phyloP scores from a whole-genome alignment of 2,888 invertebrate species.

The Tenthredo livida region DNA sequence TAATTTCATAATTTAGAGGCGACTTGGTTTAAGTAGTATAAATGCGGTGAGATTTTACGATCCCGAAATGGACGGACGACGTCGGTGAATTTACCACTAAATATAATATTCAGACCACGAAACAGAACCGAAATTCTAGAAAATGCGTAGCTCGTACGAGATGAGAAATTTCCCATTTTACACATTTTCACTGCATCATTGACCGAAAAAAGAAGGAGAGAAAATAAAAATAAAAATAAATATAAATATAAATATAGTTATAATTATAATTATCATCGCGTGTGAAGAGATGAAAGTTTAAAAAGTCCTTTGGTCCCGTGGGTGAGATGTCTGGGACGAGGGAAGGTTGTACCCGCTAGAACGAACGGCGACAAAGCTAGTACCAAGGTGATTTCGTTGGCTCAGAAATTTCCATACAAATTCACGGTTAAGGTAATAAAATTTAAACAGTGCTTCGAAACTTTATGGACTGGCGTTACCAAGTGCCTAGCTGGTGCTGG shows the following conservation, averaged over 20 bases:
- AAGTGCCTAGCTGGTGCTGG: slow-evolving; percentile 17
- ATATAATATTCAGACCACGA: background rate
- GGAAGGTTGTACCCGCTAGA: background rate
- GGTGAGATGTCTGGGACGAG: slow-evolving; percentile 1
- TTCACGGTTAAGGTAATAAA: slow-evolving; percentile 71
- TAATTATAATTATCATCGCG: background rate
- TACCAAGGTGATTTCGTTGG: slow-evolving; percentile 12
- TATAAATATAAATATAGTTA: background rate
- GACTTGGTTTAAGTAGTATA: slow-evolving; percentile 51
- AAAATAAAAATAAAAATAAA: background rate
- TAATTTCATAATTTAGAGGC: slow-evolving; percentile 69
- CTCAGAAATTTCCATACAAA: slow-evolving; percentile 72
- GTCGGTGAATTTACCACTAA: background rate
- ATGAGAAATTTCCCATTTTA: background rate
- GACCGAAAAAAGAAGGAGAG: background rate
- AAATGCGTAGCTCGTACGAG: background rate
- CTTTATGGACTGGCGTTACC: slow-evolving; percentile 60
- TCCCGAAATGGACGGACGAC: slow-evolving; percentile 16
- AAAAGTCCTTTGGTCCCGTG: slow-evolving; percentile 9
- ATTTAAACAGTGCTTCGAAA: slow-evolving; percentile 69
- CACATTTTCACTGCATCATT: background rate
- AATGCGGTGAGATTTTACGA: slow-evolving; percentile 43
- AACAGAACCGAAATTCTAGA: background rate
- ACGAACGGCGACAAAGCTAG: background rate
- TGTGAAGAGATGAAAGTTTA: slow-evolving; percentile 9